A percentile compares a stretch with the other conserved stretches of the same genome.
Conservation (phyloP, 1,140 invertebrate genomes). For the Papilio helenus region DNA sequence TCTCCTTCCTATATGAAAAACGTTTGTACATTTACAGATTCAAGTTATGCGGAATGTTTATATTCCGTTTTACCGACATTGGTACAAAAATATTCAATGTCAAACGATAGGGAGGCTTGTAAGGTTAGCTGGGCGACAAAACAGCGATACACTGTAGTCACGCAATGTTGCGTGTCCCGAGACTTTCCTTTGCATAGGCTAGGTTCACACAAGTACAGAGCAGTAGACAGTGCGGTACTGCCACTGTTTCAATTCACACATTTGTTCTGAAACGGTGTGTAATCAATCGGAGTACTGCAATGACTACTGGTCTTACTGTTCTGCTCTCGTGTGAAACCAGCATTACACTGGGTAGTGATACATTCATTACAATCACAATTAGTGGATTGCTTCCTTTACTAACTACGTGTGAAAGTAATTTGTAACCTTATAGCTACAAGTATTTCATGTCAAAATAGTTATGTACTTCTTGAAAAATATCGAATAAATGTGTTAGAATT, state of each 20-base stretch:
- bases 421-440: not conserved
- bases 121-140: slow-evolving; percentile 23
- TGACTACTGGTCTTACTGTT: not conserved
- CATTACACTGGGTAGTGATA: not conserved
- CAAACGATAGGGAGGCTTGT: not conserved
- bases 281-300: not conserved
- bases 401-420: slow-evolving; percentile 5
- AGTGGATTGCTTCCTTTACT: slow-evolving; percentile 15
- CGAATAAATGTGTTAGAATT: not conserved
- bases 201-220: not conserved
- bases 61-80: not conserved
- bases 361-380: slow-evolving; percentile 16
- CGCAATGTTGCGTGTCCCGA: slow-evolving; percentile 1
- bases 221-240: not conserved
- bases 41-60: not conserved
- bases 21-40: not conserved
- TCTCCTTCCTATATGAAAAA: not conserved
- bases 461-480: not conserved
- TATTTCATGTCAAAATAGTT: slow-evolving; percentile 1
- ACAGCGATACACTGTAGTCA: not conserved
- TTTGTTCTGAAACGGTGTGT: not conserved
- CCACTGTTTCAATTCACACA: not conserved
- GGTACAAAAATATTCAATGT: slow-evolving; percentile 15
- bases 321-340: not conserved
- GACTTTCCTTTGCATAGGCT: not conserved